phyloP scores from a whole-genome alignment of 2,888 invertebrate genomes.

The Phyllotreta striolata region DNA sequence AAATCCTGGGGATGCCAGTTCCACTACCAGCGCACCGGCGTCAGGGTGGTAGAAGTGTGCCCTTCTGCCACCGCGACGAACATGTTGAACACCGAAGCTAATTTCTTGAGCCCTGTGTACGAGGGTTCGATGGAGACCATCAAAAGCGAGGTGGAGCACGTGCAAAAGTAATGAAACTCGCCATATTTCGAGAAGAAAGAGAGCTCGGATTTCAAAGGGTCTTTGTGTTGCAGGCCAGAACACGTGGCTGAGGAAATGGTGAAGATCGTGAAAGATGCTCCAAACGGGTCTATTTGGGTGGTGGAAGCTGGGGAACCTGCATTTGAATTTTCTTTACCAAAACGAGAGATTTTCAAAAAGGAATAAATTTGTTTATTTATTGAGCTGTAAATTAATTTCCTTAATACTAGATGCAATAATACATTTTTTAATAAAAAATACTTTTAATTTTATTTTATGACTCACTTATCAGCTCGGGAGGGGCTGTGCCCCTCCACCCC shows the following conservation, averaged over 20 bases:
- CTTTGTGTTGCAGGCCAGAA: conserved; percentile 16
- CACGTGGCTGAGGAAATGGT: conserved; percentile 7
- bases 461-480: too few relatives aligned
- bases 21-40: conserved; percentile 62
- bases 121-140: conserved; percentile 5
- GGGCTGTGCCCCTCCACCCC: too few relatives aligned
- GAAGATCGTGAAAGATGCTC: neutral
- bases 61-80: conserved; percentile 48
- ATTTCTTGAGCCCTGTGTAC: conserved; percentile 7
- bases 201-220: too few relatives aligned
- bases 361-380: neutral
- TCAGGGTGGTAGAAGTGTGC: conserved; percentile 64
- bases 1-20: conserved; percentile 9
- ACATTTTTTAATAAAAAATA: too few relatives aligned
- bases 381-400: neutral
- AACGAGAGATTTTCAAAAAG: too few relatives aligned
- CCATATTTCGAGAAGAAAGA: too few relatives aligned
- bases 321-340: conserved; percentile 9
- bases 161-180: too few relatives aligned
- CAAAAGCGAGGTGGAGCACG: conserved; percentile 3
- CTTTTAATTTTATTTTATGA: too few relatives aligned
- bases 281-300: conserved; percentile 9
- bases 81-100: neutral
- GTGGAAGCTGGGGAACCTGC: conserved; percentile 10
- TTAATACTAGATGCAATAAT: too few relatives aligned